Evolutionary conservation across 2,797 vertebrate genomes (phyloP), one percentile per base, ranked within the genome.

Genomic region (Xenops minutus): DNA sequence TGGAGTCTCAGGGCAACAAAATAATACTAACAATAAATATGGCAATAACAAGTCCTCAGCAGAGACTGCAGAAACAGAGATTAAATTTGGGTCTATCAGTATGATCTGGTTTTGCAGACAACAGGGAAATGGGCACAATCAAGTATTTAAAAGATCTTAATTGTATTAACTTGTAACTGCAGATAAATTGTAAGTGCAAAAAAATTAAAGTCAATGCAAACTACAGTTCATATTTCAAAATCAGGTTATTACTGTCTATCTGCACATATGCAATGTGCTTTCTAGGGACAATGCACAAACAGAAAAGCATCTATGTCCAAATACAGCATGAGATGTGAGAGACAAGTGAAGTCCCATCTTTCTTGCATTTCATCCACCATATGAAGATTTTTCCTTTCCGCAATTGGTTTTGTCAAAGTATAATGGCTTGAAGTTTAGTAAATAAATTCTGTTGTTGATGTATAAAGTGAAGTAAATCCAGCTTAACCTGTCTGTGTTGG

Each of bases 381-480:
- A 75, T 27, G 21, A 91, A 76, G 22, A 58, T 48, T 92, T 63
- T 63, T 74, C n/a, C 39, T 89, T 85, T 77, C 62, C 36, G 63
- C 36, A 72, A 14, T 3, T 3, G 4, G 26, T 85, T 94, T 55
- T 2, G 2, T 63, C n/a, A 26, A 81, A 44, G 6, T 41, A 74
- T 71, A 94, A 85, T 17, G 36, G 37, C 66, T n/a, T 80, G 36
- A 68, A 72, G 22, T 48, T 91, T 72, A 66, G 62, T 72, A 93
- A 91, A 83, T 58, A 83, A 93, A 92, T 84, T 89, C 48, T 86
- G 29, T 83, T 88, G 39, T 61, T 85, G n/a, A 68, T 83, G 13
- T 18, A 75, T 46, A 80, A 95, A 83, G 81, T 48, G 16, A 85
- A 85, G 17, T 15, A 82, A 91, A 43, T 73, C 51, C 49, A 93